Percentiles rank a stretch among this genome's conserved stretches.
Conservation (phyloP, 2,113 vertebrate species). For the Pedionomus torquatus region DNA sequence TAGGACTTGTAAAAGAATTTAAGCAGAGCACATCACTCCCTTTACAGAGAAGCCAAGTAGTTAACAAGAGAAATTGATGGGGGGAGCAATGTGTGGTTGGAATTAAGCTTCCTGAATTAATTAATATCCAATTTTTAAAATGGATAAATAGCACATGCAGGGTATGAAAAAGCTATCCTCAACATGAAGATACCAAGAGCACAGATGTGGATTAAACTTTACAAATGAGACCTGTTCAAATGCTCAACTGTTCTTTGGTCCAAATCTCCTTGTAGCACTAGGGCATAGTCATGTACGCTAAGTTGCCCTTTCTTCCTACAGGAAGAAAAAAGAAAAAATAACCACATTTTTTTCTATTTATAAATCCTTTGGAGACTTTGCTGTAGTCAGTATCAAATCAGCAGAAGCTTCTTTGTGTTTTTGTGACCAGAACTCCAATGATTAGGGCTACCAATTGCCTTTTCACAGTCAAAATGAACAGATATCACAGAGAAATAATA, state of each 20-base stretch:
- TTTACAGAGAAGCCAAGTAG: not conserved
- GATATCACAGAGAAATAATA: not conserved
- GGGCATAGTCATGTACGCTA: fast-evolving
- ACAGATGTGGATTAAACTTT: not conserved
- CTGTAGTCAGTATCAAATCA: not conserved
- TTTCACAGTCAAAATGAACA: not conserved
- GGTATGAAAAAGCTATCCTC: not conserved
- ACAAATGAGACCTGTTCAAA: not conserved
- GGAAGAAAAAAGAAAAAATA: not conserved
- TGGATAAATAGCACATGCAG: not conserved
- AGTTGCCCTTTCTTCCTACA: not conserved
- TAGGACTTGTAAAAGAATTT: not conserved
- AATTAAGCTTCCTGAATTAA: not conserved
- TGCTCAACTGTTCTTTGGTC: not conserved
- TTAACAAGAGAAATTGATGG: not conserved
- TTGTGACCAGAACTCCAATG: not conserved
- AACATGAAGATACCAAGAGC: not conserved
- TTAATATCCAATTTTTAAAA: not conserved
- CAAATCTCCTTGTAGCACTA: not conserved
- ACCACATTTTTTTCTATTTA: not conserved
- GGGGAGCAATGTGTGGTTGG: not conserved
- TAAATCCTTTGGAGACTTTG: not conserved
- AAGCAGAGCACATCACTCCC: not conserved
- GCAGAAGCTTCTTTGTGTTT: not conserved
- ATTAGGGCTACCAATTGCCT: not conserved